These are phyloP conservation scores for Syngnathus scovelli DNA, from an alignment of 2,113 vertebrate species.

Conservation along the genomic window DNA sequence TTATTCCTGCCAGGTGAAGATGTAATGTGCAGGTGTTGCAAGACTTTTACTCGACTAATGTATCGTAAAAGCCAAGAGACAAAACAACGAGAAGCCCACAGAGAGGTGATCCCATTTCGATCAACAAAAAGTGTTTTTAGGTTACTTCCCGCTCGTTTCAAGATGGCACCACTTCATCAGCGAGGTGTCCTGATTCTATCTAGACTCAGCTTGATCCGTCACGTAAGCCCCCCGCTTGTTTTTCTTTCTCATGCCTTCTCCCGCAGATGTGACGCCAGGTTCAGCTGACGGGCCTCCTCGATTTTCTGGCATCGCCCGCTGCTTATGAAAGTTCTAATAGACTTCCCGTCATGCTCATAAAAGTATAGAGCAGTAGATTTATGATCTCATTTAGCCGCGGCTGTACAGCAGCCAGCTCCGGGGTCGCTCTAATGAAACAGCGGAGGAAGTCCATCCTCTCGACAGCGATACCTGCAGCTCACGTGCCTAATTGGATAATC, in stretches of 20 bases:
- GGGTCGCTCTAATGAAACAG: conserved; percentile 63
- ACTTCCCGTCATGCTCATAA: conserved; percentile 68
- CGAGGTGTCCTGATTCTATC: background rate
- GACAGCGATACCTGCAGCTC: conserved; percentile 31
- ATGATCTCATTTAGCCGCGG: conserved; percentile 67
- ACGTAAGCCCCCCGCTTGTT: background rate
- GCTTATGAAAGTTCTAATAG: conserved; percentile 71
- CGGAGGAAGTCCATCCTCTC: conserved; percentile 52
- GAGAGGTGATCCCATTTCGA: background rate
- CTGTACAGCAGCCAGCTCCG: conserved; percentile 49
- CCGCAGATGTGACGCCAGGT: conserved; percentile 20
- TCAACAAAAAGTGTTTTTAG: background rate
- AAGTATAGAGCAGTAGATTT: conserved; percentile 65
- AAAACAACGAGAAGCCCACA: background rate
- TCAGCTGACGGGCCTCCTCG: conserved; percentile 26
- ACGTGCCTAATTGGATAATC: conserved; percentile 62
- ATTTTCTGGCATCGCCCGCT: conserved; percentile 23
- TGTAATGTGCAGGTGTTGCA: background rate
- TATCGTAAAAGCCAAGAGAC: background rate
- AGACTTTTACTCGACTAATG: background rate
- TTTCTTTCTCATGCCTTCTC: background rate
- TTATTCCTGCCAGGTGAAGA: background rate
- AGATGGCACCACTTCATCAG: conserved; percentile 11
- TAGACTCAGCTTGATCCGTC: background rate
- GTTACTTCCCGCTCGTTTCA: background rate